phyloP scores from a whole-genome alignment of 2,888 invertebrate genomes.

The Nomada flava region DNA sequence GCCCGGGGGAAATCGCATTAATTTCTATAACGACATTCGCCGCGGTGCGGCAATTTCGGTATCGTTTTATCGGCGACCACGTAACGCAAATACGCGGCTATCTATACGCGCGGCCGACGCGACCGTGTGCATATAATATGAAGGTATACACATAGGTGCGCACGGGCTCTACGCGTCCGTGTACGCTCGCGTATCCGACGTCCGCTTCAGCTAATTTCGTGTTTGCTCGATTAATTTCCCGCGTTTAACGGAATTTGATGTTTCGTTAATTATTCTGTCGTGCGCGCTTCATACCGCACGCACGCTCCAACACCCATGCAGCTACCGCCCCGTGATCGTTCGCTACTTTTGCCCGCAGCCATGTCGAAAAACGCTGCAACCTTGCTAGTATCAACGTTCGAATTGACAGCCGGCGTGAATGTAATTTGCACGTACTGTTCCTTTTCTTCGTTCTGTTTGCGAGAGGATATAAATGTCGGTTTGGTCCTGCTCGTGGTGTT shows the following conservation, averaged over 20 bases:
- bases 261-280: constrained; percentile 81
- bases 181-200: constrained; percentile 43
- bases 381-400: constrained; percentile 49
- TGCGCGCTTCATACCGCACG: constrained; percentile 69
- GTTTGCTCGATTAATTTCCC: constrained; percentile 81
- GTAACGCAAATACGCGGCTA: constrained; percentile 50
- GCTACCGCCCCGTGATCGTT: constrained; percentile 14
- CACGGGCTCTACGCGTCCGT: constrained; percentile 12
- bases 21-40: constrained; percentile 80
- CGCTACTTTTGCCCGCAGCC: constrained; percentile 43
- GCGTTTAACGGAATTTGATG: constrained; percentile 81
- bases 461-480: background rate
- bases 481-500: background rate
- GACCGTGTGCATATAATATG: constrained; percentile 17
- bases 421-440: constrained; percentile 41
- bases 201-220: constrained; percentile 79
- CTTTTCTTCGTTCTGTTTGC: background rate
- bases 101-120: constrained; percentile 1
- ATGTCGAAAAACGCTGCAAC: constrained; percentile 27
- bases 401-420: constrained; percentile 40
- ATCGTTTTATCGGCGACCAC: constrained; percentile 69
- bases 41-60: constrained; percentile 70
- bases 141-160: constrained; percentile 15
- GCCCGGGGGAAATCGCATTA: constrained; percentile 78
- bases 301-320: constrained; percentile 32